Evolutionary conservation across 2,888 invertebrate species (phyloP).

Genomic region (Drosophila nr. medialis): DNA sequence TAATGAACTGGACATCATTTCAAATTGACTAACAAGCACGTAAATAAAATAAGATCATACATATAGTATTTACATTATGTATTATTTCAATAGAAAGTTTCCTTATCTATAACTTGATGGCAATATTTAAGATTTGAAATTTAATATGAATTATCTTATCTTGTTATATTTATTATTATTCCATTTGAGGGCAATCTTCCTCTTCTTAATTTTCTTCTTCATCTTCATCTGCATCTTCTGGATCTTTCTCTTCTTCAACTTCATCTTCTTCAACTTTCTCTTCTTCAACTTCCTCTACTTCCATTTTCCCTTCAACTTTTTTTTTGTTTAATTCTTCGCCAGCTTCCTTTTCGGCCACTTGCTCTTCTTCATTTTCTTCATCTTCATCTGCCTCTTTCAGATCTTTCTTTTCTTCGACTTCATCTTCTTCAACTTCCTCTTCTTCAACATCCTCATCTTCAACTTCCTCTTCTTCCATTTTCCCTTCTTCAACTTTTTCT

Average conservation of each 20-base stretch:
- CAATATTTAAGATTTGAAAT: background rate
- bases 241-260: background rate
- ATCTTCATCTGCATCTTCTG: background rate
- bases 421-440: background rate
- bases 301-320: no score
- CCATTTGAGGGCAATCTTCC: background rate
- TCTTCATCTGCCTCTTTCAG: background rate
- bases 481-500: background rate
- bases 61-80: background rate
- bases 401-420: background rate
- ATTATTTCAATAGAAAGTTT: background rate
- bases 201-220: background rate
- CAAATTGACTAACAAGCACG: background rate
- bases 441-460: background rate
- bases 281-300: background rate
- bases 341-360: no score
- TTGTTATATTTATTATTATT: background rate
- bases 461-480: no score
- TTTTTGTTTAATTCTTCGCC: no score
- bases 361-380: background rate
- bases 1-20: constrained; percentile 27
- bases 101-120: background rate
- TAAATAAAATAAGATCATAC: background rate
- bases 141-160: background rate
- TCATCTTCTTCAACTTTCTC: no score